Evolutionary conservation across 2,113 vertebrate genomes (phyloP).

Genomic region (Pachyramphus minor): DNA sequence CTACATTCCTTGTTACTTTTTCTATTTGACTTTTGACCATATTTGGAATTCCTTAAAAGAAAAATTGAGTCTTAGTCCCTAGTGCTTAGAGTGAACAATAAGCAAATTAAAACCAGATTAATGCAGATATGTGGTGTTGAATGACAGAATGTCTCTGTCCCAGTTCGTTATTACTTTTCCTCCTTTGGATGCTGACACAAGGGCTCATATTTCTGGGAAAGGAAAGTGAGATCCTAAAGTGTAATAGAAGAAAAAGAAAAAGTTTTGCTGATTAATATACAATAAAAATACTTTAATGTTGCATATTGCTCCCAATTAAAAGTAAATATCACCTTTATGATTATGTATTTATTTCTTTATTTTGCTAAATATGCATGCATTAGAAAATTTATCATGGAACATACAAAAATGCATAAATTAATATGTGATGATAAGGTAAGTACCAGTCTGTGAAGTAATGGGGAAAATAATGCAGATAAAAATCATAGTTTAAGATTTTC

Average conservation of each 20-base stretch:
- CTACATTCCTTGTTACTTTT: constrained; percentile 25
- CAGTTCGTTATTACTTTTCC: constrained; percentile 44
- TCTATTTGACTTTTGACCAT: constrained; percentile 36
- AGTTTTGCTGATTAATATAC: background rate
- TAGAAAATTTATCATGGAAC: background rate
- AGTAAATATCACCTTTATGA: background rate
- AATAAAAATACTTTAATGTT: background rate
- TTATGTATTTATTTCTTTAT: background rate
- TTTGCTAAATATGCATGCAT: background rate
- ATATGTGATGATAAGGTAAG: background rate
- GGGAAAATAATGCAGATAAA: background rate
- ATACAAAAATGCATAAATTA: background rate
- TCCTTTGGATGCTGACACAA: constrained; percentile 18
- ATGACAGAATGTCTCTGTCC: constrained; percentile 46
- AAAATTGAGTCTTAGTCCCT: background rate
- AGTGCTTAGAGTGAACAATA: constrained; percentile 28
- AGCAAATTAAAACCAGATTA: constrained; percentile 69
- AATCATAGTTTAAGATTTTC: background rate
- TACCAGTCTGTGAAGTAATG: background rate
- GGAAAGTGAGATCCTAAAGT: background rate
- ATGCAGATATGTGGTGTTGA: constrained; percentile 27
- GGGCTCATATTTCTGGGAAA: constrained; percentile 38
- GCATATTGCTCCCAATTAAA: background rate
- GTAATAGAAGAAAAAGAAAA: background rate
- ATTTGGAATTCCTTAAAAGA: constrained; percentile 57